Evolutionary conservation across 2,888 invertebrate species (phyloP).

Genomic region (Ectemnius cavifrons): DNA sequence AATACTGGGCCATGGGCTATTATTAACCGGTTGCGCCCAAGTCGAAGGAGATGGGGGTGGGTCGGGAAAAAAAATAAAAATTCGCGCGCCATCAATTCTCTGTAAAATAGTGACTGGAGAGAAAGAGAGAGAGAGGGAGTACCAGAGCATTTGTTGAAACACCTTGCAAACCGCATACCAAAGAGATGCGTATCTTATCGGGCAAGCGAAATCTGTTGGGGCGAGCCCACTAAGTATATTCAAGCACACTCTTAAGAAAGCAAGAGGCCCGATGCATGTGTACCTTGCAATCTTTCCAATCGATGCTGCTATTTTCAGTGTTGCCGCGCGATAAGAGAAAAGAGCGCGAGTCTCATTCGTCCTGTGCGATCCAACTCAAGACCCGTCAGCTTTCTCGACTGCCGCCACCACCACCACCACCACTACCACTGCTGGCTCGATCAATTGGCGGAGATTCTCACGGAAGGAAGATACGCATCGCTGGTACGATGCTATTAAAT

Average conservation of each 20-base stretch:
- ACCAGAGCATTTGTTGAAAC: not conserved
- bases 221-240: not conserved
- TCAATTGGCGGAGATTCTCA: not conserved
- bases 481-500: constrained; percentile 7
- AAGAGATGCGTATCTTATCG: not conserved
- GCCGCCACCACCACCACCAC: too few relatives aligned
- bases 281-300: too few relatives aligned
- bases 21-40: constrained; percentile 52
- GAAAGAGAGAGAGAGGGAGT: not conserved
- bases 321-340: too few relatives aligned
- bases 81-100: too few relatives aligned
- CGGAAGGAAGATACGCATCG: constrained; percentile 9
- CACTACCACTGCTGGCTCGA: too few relatives aligned
- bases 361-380: too few relatives aligned
- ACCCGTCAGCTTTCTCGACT: too few relatives aligned
- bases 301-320: too few relatives aligned
- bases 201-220: not conserved
- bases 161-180: not conserved
- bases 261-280: too few relatives aligned
- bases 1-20: constrained; percentile 51
- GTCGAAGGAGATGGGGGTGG: constrained; percentile 20
- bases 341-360: too few relatives aligned
- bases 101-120: not conserved
- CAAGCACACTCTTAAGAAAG: not conserved
- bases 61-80: too few relatives aligned